Conservation (phyloP, 2,113 vertebrate species). For the Noturus placidus region DNA sequence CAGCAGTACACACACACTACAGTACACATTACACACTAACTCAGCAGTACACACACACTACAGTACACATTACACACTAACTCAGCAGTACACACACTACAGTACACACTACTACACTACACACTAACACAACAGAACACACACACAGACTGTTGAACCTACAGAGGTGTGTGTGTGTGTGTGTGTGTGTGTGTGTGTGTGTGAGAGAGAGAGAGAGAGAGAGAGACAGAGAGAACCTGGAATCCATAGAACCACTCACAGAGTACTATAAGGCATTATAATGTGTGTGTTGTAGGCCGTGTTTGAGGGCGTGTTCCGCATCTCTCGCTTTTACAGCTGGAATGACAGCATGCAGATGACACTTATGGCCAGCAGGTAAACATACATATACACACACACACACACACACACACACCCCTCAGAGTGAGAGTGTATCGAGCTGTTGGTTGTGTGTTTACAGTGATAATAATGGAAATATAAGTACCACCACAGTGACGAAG, state of each 20-base stretch:
- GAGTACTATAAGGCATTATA: background rate
- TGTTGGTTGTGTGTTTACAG: slow-evolving; percentile 33
- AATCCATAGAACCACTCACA: background rate
- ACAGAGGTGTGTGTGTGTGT: background rate
- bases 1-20: background rate
- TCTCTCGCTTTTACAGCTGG: slow-evolving; percentile 54
- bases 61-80: background rate
- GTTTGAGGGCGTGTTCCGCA: slow-evolving; percentile 59
- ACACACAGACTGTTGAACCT: too few species aligned
- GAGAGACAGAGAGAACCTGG: too few species aligned
- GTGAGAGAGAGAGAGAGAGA: too few species aligned
- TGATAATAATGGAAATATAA: slow-evolving; percentile 53
- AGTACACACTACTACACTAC: too few species aligned
- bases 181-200: too few species aligned
- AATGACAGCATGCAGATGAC: slow-evolving; percentile 57
- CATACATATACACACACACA: background rate
- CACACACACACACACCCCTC: background rate
- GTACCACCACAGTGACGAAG: slow-evolving; percentile 41
- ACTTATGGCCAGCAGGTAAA: slow-evolving; percentile 65
- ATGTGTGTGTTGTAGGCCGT: slow-evolving; percentile 53
- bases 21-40: too few species aligned
- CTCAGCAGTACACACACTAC: too few species aligned
- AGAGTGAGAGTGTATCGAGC: background rate
- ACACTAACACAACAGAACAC: too few species aligned
- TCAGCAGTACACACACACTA: background rate